Conservation (phyloP, 2,113 vertebrate genomes). For the Eretmochelys imbricata region DNA sequence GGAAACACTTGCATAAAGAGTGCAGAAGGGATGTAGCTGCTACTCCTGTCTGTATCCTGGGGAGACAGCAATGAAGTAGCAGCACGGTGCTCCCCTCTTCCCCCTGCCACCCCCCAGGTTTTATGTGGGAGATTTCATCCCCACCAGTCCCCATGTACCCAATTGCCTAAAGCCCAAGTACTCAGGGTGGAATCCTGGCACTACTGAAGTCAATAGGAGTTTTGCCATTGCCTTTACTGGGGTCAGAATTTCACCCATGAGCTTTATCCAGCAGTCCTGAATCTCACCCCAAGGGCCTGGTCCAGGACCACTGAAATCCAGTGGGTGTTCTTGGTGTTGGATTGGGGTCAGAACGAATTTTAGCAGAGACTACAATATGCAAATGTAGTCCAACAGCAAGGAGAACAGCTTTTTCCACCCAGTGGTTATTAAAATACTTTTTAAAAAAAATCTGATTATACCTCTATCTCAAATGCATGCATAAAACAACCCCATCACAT, state of each 20-base stretch:
- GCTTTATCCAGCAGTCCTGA: background rate
- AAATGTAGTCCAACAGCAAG: constrained; percentile 33
- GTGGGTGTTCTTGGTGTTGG: background rate
- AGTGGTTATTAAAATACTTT: constrained; percentile 18
- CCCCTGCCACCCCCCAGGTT: fast-evolving
- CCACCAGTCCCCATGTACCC: background rate
- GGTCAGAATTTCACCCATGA: background rate
- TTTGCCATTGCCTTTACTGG: background rate
- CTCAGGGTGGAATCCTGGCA: background rate
- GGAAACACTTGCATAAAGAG: background rate
- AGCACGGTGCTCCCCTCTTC: background rate
- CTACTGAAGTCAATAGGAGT: background rate
- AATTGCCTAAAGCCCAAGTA: background rate
- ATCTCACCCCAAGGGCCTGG: background rate
- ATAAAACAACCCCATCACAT: background rate
- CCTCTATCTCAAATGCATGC: constrained; percentile 32
- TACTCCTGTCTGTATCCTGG: fast-evolving
- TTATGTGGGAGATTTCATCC: background rate
- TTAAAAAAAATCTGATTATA: constrained; percentile 30
- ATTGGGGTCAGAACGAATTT: background rate
- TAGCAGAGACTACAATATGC: constrained; percentile 28
- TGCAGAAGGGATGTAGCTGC: background rate
- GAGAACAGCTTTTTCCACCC: constrained; percentile 42
- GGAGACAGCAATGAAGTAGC: background rate
- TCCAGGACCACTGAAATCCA: background rate